Percentiles rank a stretch among this genome's conserved stretches.
These are phyloP conservation scores for Chelonia mydas DNA, from an alignment of 2,797 vertebrate species.

Conservation along the genomic window DNA sequence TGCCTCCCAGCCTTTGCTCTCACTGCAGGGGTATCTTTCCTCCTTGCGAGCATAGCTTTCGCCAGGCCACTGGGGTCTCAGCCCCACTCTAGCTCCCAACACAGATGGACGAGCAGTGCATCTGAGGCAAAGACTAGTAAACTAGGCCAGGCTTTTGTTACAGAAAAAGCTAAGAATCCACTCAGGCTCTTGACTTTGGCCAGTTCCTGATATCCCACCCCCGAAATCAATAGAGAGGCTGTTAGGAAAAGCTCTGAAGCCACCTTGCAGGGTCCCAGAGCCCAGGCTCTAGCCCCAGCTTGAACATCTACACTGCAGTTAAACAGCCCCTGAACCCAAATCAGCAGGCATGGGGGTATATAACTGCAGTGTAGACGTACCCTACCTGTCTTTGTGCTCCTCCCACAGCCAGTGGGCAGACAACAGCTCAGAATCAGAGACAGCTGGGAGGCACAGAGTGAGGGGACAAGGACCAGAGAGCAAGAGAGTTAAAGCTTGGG, in stretches of 20 bases:
- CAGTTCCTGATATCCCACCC: background rate
- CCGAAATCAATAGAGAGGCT: background rate
- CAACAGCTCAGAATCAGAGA: background rate
- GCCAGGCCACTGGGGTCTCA: background rate
- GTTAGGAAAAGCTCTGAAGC: background rate
- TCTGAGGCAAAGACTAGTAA: background rate
- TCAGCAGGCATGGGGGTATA: rapidly evolving
- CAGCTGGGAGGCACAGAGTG: background rate
- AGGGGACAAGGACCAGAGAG: background rate
- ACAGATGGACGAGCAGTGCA: too few species aligned
- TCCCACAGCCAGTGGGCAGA: background rate
- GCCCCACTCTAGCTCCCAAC: background rate
- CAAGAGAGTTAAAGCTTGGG: background rate
- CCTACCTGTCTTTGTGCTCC: background rate
- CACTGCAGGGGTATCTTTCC: background rate
- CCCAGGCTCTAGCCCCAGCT: background rate
- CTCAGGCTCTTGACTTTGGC: background rate
- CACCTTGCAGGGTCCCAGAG: too few species aligned
- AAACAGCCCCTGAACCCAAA: background rate
- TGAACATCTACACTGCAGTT: background rate
- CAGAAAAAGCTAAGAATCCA: background rate
- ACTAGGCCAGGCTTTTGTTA: background rate
- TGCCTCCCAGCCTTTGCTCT: background rate
- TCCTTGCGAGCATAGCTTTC: background rate
- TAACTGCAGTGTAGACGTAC: background rate